phyloP scores from a whole-genome alignment of 1,140 invertebrate species.

The Palaemon carinicauda region DNA sequence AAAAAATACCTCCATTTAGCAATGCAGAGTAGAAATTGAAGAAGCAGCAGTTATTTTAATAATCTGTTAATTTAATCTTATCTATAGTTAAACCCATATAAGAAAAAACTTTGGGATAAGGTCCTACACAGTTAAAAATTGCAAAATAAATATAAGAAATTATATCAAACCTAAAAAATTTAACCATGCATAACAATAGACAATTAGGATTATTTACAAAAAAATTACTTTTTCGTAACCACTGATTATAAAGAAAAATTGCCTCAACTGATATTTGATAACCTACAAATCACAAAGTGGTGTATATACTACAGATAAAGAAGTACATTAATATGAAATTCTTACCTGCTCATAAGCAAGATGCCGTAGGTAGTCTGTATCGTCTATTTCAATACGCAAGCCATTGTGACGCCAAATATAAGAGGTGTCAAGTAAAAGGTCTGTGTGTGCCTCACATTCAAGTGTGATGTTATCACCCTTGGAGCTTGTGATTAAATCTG shows the following conservation, averaged over 20 bases:
- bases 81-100: too few relatives aligned
- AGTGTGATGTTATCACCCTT: conserved; percentile 78
- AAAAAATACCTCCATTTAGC: too few relatives aligned
- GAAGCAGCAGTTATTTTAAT: too few relatives aligned
- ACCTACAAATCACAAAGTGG: neutral
- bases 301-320: neutral
- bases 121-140: too few relatives aligned
- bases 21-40: too few relatives aligned
- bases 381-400: conserved; percentile 74
- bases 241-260: neutral
- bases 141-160: too few relatives aligned
- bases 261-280: neutral
- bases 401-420: conserved; percentile 92
- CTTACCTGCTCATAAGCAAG: conserved; percentile 53
- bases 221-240: too few relatives aligned
- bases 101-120: too few relatives aligned
- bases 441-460: conserved; percentile 81
- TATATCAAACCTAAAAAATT: too few relatives aligned
- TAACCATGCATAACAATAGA: neutral
- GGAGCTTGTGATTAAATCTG: conserved; percentile 73
- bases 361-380: conserved; percentile 65
- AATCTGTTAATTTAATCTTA: too few relatives aligned
- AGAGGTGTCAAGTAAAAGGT: conserved; percentile 84
- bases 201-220: neutral
- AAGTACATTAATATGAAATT: neutral